Percentiles rank a stretch among this genome's conserved stretches.
Evolutionary conservation across 2,113 vertebrate species (phyloP).

Genomic region (mouse (Mus musculus)): GRCm39 chr1:180065001-180065500

Average conservation of each 20-base stretch:
- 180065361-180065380: not conserved
- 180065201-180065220: not conserved
- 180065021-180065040: too few relatives aligned
- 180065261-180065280: not conserved
- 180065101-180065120: accelerated
- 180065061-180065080: not conserved
- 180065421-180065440: accelerated
- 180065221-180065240: accelerated
- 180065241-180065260: not conserved
- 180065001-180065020: not conserved
- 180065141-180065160: not conserved
- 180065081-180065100: accelerated
- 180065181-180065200: accelerated
- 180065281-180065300: not conserved
- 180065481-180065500: not conserved
- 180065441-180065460: not conserved
- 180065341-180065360: too few relatives aligned
- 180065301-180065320: accelerated
- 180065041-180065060: not conserved
- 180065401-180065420: not conserved
- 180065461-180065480: not conserved
- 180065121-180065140: accelerated
- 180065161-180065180: too few relatives aligned
- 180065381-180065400: not conserved
- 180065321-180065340: not conserved